Conservation (phyloP, 2,797 vertebrate species). For the Anas bernieri region DNA sequence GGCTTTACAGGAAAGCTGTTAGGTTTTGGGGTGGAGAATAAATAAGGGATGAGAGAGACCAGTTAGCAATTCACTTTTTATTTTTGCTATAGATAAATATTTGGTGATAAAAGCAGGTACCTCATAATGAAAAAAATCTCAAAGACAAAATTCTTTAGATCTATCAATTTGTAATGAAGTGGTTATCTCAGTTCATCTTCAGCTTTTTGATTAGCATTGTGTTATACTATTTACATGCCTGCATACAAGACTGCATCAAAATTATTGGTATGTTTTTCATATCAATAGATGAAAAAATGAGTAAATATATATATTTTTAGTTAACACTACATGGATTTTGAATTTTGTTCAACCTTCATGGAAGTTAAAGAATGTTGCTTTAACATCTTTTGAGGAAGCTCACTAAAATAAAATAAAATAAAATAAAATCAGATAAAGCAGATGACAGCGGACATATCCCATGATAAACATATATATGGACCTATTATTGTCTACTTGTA, state of each 20-base stretch:
- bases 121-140: not conserved
- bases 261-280: not conserved
- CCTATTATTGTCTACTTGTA: not conserved
- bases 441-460: not conserved
- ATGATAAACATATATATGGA: not conserved
- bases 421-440: not conserved
- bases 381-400: not conserved
- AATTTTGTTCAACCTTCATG: not conserved
- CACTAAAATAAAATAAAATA: not conserved
- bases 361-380: not conserved
- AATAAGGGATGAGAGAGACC: not conserved
- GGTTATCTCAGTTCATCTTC: not conserved
- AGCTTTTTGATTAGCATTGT: not conserved
- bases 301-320: not conserved
- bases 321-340: not conserved
- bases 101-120: not conserved
- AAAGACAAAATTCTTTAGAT: not conserved
- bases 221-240: not conserved
- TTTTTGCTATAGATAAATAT: not conserved
- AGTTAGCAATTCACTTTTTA: not conserved
- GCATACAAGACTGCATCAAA: not conserved
- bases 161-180: not conserved
- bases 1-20: not conserved
- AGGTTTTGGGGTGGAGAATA: not conserved
- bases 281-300: not conserved